Conservation (phyloP, 2,888 invertebrate genomes). For the Heliconius ethilla region DNA sequence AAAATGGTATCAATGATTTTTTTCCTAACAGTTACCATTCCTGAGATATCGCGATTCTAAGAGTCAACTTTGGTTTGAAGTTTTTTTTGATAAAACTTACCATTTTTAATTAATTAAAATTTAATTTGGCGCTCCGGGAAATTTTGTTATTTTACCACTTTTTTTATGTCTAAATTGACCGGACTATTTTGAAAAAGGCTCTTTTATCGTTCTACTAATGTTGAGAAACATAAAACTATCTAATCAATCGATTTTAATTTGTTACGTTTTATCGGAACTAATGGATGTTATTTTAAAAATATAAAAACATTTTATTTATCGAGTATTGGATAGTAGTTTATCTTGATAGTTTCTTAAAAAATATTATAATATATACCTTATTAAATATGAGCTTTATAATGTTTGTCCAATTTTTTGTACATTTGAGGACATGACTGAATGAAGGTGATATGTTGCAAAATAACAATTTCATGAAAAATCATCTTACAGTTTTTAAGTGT, state of each 20-base stretch:
- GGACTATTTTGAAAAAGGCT: background rate
- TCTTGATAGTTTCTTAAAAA: background rate
- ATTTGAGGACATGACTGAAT: background rate
- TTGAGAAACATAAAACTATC: background rate
- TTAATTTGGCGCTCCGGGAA: too few species aligned
- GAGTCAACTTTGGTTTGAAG: too few species aligned
- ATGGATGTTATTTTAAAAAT: conserved; percentile 1
- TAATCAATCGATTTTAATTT: conserved; percentile 1
- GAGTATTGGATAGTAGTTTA: background rate
- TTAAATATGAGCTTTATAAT: background rate
- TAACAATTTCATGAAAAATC: background rate
- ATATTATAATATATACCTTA: background rate
- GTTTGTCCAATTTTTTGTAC: background rate
- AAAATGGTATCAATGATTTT: too few species aligned
- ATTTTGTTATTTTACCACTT: too few species aligned
- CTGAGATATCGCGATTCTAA: too few species aligned
- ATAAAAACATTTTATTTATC: background rate
- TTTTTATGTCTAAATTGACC: too few species aligned
- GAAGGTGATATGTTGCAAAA: background rate
- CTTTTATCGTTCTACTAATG: background rate
- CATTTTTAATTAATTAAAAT: too few species aligned
- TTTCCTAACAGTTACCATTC: too few species aligned
- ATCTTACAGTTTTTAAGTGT: too few species aligned
- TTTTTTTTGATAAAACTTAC: too few species aligned
- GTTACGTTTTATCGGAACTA: conserved; percentile 1